phyloP scores from a whole-genome alignment of 2,113 vertebrate species.

The Setophaga coronata region DNA sequence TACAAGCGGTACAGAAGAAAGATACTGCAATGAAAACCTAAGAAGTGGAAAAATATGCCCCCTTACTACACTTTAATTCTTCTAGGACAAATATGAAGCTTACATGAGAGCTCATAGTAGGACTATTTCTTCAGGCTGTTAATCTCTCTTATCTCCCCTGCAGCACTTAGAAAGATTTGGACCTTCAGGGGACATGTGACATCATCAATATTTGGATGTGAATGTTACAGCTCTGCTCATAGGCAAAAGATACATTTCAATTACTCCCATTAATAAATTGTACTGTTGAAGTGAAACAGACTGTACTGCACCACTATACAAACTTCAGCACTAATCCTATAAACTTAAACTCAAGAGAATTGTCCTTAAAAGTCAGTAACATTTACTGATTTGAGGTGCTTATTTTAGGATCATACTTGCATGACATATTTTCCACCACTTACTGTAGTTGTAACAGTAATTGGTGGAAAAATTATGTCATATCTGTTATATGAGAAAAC shows the following conservation, averaged over 20 bases:
- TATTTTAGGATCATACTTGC: background rate
- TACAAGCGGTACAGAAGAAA: slow-evolving; percentile 1
- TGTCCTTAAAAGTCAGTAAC: background rate
- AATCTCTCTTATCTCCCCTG: background rate
- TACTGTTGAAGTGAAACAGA: background rate
- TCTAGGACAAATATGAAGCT: background rate
- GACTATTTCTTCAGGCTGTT: background rate
- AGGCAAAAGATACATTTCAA: background rate
- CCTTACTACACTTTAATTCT: background rate
- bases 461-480: slow-evolving; percentile 39
- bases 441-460: background rate
- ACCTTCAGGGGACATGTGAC: background rate
- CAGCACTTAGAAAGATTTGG: background rate
- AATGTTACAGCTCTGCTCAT: background rate
- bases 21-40: slow-evolving; percentile 23
- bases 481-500: background rate
- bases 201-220: background rate
- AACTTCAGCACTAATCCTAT: background rate
- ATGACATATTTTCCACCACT: background rate
- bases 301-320: background rate
- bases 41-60: background rate
- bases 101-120: background rate
- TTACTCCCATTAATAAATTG: background rate
- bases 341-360: background rate
- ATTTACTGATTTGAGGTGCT: background rate